phyloP scores from a whole-genome alignment of 2,797 vertebrate species.

The Leptodactylus fallax region DNA sequence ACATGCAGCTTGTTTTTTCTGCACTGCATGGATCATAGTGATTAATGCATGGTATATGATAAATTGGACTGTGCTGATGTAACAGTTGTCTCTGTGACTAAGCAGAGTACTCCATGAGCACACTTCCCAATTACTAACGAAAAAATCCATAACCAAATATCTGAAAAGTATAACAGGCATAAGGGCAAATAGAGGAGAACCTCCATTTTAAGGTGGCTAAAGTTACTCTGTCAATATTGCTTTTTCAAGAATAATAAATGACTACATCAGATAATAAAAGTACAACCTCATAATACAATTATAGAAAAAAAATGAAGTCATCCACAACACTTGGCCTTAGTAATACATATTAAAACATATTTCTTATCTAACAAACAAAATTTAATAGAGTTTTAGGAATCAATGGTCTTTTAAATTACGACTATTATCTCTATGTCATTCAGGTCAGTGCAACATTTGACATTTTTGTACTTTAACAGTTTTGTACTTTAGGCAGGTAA shows the following conservation, averaged over 20 bases:
- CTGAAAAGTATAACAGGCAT: not conserved
- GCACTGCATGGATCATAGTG: no score
- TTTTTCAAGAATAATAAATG: not conserved
- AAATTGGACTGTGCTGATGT: not conserved
- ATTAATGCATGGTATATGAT: no score
- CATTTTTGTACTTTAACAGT: not conserved
- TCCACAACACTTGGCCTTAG: slow-evolving; percentile 3
- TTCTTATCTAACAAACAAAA: not conserved
- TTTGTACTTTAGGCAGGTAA: not conserved
- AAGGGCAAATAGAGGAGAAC: not conserved
- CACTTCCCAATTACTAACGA: no score
- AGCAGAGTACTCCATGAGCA: no score
- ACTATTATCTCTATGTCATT: not conserved
- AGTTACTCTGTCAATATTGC: not conserved
- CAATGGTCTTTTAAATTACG: not conserved
- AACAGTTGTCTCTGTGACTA: no score
- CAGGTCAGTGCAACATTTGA: not conserved
- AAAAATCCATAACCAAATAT: not conserved
- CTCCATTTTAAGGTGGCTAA: not conserved
- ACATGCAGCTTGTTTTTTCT: no score
- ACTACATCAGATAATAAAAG: not conserved
- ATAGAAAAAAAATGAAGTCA: slow-evolving; percentile 17
- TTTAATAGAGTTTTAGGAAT: not conserved
- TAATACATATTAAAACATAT: slow-evolving; percentile 17
- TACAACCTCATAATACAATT: not conserved